phyloP scores from a whole-genome alignment of 1,140 invertebrate species.

The Penaeus japonicus region DNA sequence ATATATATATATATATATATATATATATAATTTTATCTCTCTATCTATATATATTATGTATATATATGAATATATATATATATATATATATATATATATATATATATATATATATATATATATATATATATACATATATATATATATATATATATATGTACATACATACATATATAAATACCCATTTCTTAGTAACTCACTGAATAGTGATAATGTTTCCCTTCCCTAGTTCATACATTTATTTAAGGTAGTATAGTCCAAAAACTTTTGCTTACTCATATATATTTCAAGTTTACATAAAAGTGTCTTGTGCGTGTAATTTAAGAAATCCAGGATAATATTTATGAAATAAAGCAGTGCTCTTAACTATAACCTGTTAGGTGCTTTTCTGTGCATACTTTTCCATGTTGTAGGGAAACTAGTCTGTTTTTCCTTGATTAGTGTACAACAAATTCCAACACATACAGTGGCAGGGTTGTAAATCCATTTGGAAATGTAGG shows the following conservation, averaged over 20 bases:
- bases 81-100: slow-evolving; percentile 32
- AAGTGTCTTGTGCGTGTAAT: no score
- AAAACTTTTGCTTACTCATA: no score
- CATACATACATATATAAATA: background rate
- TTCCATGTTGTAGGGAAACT: no score
- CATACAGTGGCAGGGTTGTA: no score
- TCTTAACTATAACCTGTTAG: no score
- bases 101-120: slow-evolving; percentile 24
- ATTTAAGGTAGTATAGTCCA: background rate
- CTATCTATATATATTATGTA: background rate
- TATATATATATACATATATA: slow-evolving; percentile 29
- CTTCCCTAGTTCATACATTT: background rate
- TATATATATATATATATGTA: background rate
- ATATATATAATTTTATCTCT: slow-evolving; percentile 1
- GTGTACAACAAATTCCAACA: no score
- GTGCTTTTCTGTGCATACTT: no score
- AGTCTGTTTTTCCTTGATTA: no score
- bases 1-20: slow-evolving; percentile 23
- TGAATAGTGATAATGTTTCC: background rate
- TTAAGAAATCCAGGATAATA: no score
- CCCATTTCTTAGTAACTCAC: background rate
- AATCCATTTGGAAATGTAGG: no score
- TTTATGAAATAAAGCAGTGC: no score
- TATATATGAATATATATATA: slow-evolving; percentile 22
- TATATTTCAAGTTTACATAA: no score